Percentiles rank a stretch among this genome's conserved stretches.
These are phyloP conservation scores for Acanthopleura granulata DNA, from an alignment of 2,888 invertebrate genomes.

Conservation along the genomic window DNA sequence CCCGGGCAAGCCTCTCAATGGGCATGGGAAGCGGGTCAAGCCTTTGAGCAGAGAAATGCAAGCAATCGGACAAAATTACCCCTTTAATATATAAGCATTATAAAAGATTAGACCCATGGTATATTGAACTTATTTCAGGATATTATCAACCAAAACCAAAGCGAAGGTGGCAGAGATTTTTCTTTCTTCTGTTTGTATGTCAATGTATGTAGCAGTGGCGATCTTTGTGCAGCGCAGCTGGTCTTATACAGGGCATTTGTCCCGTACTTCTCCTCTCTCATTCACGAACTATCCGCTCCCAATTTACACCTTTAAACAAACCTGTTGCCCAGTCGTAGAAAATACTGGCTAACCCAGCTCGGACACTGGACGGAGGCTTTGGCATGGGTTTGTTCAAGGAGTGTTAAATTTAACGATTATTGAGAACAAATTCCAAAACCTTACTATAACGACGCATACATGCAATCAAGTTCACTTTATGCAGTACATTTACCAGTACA, in stretches of 20 bases:
- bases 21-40: background rate
- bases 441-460: too few relatives aligned
- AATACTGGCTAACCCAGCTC: background rate
- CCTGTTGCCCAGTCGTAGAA: background rate
- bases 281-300: too few relatives aligned
- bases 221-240: background rate
- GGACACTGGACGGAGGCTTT: too few relatives aligned
- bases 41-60: background rate
- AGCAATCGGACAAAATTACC: background rate
- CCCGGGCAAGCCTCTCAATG: background rate
- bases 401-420: too few relatives aligned
- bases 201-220: background rate
- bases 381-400: too few relatives aligned
- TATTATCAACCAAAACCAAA: background rate
- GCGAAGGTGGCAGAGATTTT: conserved; percentile 1
- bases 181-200: background rate
- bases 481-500: too few relatives aligned
- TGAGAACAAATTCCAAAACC: too few relatives aligned
- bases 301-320: background rate
- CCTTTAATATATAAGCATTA: conserved; percentile 8
- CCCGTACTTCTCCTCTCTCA: background rate
- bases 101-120: background rate
- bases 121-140: background rate
- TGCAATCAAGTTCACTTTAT: too few relatives aligned
- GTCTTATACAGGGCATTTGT: background rate